Percentiles rank a stretch among this genome's conserved stretches.
phyloP scores from a whole-genome alignment of 2,113 vertebrate species.

The Malurus alboscapulatus region DNA sequence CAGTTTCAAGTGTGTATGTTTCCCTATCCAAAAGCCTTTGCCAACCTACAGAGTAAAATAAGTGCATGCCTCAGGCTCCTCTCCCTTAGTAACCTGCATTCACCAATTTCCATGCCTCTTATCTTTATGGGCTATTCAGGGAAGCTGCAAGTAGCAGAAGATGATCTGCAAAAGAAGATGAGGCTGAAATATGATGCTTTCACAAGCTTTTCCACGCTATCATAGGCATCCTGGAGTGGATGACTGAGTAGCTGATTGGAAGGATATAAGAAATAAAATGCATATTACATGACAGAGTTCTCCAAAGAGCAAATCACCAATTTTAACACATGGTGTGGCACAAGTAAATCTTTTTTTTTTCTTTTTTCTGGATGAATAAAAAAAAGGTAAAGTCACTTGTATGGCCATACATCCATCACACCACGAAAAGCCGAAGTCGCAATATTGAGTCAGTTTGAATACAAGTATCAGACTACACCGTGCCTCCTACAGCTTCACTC shows the following conservation, averaged over 20 bases:
- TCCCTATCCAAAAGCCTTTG: not conserved
- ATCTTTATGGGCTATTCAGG: not conserved
- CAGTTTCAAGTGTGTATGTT: not conserved
- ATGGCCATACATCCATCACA: not conserved
- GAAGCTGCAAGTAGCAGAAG: not conserved
- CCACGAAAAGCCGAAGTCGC: not conserved
- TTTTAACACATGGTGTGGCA: not conserved
- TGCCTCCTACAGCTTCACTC: not conserved
- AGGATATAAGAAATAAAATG: not conserved
- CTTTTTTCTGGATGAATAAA: not conserved
- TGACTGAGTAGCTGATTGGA: not conserved
- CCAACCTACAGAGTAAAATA: not conserved
- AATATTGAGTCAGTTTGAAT: not conserved
- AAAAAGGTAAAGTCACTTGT: not conserved
- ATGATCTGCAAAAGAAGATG: not conserved
- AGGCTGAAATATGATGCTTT: not conserved
- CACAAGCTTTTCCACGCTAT: not conserved
- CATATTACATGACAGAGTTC: rapidly evolving
- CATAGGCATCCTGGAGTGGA: not conserved
- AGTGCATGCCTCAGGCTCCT: not conserved
- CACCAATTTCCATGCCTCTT: not conserved
- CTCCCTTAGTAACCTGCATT: not conserved
- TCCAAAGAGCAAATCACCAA: not conserved
- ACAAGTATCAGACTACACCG: no score
- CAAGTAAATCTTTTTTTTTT: not conserved